Evolutionary conservation across 37 sponge, comb jelly and placozoan genomes (phyloP).

Genomic region (Eunapius fragilis): DNA sequence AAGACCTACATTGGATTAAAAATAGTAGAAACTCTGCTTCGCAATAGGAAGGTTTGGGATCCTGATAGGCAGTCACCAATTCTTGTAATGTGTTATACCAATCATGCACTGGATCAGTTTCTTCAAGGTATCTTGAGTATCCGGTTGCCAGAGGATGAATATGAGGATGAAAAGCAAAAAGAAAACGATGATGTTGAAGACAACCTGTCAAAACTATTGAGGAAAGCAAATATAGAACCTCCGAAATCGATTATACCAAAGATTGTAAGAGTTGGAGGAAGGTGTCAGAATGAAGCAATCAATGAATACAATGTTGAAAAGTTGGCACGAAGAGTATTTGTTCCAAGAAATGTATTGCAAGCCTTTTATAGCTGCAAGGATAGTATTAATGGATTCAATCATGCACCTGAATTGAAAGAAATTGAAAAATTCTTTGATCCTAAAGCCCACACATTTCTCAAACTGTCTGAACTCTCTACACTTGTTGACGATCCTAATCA

Average conservation of each 20-base stretch:
- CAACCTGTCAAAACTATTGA: not conserved
- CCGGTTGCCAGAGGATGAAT: not conserved
- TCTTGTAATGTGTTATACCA: slow-evolving; percentile 75
- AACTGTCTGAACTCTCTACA: not conserved
- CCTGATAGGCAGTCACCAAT: slow-evolving; percentile 52
- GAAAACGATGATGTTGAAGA: not conserved
- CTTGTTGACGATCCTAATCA: slow-evolving; percentile 3
- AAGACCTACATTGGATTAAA: slow-evolving; percentile 94
- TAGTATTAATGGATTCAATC: not conserved
- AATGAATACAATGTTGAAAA: slow-evolving; percentile 27
- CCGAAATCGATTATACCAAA: not conserved
- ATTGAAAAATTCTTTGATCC: not conserved
- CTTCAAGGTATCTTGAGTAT: slow-evolving; percentile 49
- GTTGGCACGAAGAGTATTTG: not conserved
- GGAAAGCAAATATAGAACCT: not conserved
- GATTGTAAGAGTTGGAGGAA: slow-evolving; percentile 85
- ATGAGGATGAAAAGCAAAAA: too few relatives aligned
- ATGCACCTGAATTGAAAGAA: not conserved
- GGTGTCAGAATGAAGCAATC: slow-evolving; percentile 72
- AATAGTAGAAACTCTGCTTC: slow-evolving; percentile 69
- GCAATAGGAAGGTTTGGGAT: slow-evolving; percentile 63
- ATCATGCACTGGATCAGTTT: slow-evolving; percentile 87
- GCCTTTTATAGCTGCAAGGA: not conserved
- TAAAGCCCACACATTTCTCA: not conserved
- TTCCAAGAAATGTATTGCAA: not conserved